Evolutionary conservation across 2,888 invertebrate genomes (phyloP), one percentile per base, ranked within the genome.

Genomic region (Carterocephalus palaemon): DNA sequence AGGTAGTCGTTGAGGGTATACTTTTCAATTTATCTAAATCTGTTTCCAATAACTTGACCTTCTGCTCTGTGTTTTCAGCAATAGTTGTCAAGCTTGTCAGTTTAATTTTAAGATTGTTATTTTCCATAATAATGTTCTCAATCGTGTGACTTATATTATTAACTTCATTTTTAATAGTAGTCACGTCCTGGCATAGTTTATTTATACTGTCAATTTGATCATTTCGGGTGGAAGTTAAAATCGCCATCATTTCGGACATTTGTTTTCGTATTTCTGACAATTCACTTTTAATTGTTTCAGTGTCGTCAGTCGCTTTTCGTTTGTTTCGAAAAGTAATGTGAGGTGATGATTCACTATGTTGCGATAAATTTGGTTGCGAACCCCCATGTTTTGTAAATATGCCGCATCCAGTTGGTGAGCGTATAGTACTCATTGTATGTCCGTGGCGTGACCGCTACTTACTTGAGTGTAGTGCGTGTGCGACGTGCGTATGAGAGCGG

Each of bases 161-260:
- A 13, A 28, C 28, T 28, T 28, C 13, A 28, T 28, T 28, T 3
- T 28, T 28, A 13, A 28, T 28, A 5, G 28, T 6, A 7, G 28
- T 7, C 12, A 13, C 13, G 7, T 13, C 28, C 3, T 28, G 28
- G 2, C 13, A 13, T 8, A 28, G 7, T 13, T 28, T 28, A 28
- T 28, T 28, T 13, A 28, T 28, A 7, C 12, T 13, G 3, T 28
- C 28, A 5, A 13, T 2, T 7, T 28, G 7, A 13, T 13, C 28
- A 28, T 13, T 2, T 28, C 13, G 1, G 13, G n/a, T n/a, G n/a
- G n/a, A n/a, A n/a, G n/a, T n/a, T n/a, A n/a, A n/a, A n/a, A n/a
- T n/a, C n/a, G n/a, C n/a, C 12, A 13, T 13, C 28, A 28, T 13
- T 2, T 28, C 13, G 1, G 13, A 12, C 13, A 12, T 13, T 7